These are phyloP conservation scores for Amblyornis subalaris DNA, from an alignment of 2,113 vertebrate species.

Conservation along the genomic window DNA sequence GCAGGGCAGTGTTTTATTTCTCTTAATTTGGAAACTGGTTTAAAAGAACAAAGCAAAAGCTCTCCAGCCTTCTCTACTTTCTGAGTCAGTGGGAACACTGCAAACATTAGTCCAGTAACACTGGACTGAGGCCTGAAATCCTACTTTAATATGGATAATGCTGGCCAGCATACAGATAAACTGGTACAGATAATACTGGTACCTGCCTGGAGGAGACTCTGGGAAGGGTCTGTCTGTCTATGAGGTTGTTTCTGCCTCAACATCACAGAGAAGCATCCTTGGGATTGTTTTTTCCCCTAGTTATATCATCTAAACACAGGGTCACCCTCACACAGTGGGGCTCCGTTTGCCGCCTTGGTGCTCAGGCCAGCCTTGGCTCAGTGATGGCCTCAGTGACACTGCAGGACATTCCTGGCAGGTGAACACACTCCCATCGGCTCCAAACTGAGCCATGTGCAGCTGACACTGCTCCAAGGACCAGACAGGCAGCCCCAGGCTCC, in stretches of 20 bases:
- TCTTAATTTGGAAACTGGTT: not conserved
- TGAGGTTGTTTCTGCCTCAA: not conserved
- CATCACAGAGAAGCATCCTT: not conserved
- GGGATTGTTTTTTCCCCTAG: not conserved
- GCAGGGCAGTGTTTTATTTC: not conserved
- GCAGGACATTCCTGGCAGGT: not conserved
- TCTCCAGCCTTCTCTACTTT: not conserved
- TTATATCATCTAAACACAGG: not conserved
- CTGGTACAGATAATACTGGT: not conserved
- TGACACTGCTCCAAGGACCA: accelerated
- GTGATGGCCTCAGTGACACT: accelerated
- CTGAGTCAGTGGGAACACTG: accelerated
- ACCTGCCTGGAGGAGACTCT: not conserved
- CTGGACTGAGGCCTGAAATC: not conserved
- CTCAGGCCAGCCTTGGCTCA: not conserved
- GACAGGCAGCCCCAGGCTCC: not conserved
- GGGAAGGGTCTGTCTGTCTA: not conserved
- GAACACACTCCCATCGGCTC: accelerated
- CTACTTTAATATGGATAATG: not conserved
- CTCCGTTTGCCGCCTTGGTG: not conserved
- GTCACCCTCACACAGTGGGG: accelerated
- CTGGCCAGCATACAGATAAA: not conserved
- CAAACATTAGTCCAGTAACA: accelerated
- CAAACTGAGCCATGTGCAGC: not conserved
- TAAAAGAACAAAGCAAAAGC: not conserved